A percentile compares a stretch with the other conserved stretches of the same genome.
phyloP scores from a whole-genome alignment of 2,113 vertebrate species.

The Isichthys henryi region DNA sequence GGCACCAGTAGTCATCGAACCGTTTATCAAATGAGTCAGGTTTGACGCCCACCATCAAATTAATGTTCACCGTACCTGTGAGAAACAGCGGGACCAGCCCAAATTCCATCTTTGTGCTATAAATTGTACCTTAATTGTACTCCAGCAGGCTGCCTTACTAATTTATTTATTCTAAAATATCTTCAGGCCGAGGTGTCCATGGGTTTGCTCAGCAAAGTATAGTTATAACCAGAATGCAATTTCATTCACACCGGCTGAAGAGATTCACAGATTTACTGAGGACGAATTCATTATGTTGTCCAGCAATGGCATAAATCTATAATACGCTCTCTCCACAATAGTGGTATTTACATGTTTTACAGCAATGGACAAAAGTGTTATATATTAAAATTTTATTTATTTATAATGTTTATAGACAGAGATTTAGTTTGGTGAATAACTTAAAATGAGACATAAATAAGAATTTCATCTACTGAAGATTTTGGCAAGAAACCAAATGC shows the following conservation, averaged over 20 bases:
- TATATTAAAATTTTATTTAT: not conserved
- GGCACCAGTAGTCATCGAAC: not conserved
- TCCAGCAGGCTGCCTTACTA: not conserved
- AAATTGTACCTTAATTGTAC: not conserved
- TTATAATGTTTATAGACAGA: not conserved
- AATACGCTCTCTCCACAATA: not conserved
- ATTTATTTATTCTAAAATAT: not conserved
- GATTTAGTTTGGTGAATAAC: not conserved
- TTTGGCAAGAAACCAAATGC: not conserved
- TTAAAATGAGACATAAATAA: not conserved
- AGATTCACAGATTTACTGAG: not conserved
- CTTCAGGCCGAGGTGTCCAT: not conserved
- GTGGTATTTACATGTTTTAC: not conserved
- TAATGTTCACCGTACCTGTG: not conserved
- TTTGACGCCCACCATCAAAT: slow-evolving; percentile 15
- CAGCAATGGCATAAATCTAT: not conserved
- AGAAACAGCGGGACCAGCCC: not conserved
- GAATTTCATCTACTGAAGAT: not conserved
- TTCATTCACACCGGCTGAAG: not conserved
- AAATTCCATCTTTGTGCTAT: slow-evolving; percentile 4
- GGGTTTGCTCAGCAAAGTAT: not conserved
- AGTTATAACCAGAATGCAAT: not conserved
- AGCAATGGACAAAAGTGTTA: not conserved
- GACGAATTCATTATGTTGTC: not conserved
- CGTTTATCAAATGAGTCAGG: slow-evolving; percentile 2